Conservation (phyloP, 2,888 invertebrate species). For the Parthenolecanium corni region DNA sequence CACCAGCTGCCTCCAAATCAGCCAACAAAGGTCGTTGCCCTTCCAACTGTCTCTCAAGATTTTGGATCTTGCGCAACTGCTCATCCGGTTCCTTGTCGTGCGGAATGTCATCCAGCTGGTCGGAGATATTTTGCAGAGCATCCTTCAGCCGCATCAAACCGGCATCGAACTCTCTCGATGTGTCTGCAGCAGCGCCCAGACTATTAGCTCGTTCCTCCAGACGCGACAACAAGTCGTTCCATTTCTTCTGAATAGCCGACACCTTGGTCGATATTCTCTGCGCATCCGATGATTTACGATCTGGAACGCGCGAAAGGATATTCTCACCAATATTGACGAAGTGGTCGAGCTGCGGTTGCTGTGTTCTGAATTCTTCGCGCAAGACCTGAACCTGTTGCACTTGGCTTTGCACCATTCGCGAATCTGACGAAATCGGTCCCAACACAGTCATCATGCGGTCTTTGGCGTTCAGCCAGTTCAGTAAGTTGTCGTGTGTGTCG, state of each 20-base stretch:
- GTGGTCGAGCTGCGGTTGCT: slow-evolving; percentile 79
- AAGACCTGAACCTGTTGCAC: slow-evolving; percentile 89
- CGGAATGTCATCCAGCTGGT: slow-evolving; percentile 71
- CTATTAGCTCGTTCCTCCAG: slow-evolving; percentile 80
- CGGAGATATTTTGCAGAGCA: slow-evolving; percentile 76
- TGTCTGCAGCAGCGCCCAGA: slow-evolving; percentile 81
- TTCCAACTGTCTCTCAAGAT: slow-evolving; percentile 70
- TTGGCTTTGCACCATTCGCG: slow-evolving; percentile 89
- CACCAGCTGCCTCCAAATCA: slow-evolving; percentile 82
- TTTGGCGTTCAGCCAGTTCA: slow-evolving; percentile 81
- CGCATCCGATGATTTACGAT: slow-evolving; percentile 47
- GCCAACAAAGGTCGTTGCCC: slow-evolving; percentile 77
- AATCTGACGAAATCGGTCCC: slow-evolving; percentile 91
- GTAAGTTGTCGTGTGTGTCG: slow-evolving; percentile 72
- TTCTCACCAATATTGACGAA: slow-evolving; percentile 68
- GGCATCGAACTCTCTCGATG: slow-evolving; percentile 85
- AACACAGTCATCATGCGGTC: slow-evolving; percentile 91
- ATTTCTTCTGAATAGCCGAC: slow-evolving; percentile 51
- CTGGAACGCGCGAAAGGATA: slow-evolving; percentile 49
- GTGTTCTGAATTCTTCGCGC: slow-evolving; percentile 85
- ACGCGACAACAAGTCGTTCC: slow-evolving; percentile 48
- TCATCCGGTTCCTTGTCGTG: slow-evolving; percentile 74
- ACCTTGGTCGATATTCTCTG: slow-evolving; percentile 60
- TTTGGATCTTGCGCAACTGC: slow-evolving; percentile 70
- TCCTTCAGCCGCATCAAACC: slow-evolving; percentile 69